phyloP scores from a whole-genome alignment of 2,888 invertebrate genomes.

The Muschampia staudingeri region DNA sequence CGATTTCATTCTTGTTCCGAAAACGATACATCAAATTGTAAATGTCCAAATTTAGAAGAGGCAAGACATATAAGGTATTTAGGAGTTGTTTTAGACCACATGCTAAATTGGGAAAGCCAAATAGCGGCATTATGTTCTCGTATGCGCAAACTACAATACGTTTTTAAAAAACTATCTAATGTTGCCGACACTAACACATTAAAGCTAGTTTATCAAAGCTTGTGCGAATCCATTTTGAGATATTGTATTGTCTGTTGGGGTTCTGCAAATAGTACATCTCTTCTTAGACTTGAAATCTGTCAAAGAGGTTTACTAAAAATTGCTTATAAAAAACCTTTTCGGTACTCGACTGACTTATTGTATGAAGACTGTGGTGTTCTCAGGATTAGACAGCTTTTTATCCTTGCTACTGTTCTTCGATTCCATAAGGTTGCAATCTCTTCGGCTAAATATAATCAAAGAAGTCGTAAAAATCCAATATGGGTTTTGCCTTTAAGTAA shows the following conservation, averaged over 20 bases:
- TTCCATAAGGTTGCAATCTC: neutral
- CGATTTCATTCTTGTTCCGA: neutral
- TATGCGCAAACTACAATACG: neutral
- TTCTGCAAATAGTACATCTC: neutral
- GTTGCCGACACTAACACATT: neutral
- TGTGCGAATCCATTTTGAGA: neutral
- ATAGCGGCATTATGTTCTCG: neutral
- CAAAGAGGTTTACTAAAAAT: neutral
- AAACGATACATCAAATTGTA: neutral
- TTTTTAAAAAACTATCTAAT: neutral
- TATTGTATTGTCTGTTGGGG: neutral
- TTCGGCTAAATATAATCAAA: too few species aligned
- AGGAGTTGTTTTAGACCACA: neutral
- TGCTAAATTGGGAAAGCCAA: neutral
- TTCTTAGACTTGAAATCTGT: neutral
- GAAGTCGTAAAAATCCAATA: too few species aligned
- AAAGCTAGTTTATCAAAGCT: neutral
- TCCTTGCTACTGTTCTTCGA: neutral
- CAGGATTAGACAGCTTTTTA: neutral
- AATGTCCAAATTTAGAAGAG: neutral
- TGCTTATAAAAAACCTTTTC: neutral
- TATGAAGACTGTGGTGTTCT: neutral
- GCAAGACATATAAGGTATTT: neutral
- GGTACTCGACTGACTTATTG: neutral
- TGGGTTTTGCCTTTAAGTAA: too few species aligned